A percentile compares a stretch with the other conserved stretches of the same genome.
These are phyloP conservation scores for Caracal caracal DNA, from an alignment of 2,113 vertebrate species.

Conservation along the genomic window DNA sequence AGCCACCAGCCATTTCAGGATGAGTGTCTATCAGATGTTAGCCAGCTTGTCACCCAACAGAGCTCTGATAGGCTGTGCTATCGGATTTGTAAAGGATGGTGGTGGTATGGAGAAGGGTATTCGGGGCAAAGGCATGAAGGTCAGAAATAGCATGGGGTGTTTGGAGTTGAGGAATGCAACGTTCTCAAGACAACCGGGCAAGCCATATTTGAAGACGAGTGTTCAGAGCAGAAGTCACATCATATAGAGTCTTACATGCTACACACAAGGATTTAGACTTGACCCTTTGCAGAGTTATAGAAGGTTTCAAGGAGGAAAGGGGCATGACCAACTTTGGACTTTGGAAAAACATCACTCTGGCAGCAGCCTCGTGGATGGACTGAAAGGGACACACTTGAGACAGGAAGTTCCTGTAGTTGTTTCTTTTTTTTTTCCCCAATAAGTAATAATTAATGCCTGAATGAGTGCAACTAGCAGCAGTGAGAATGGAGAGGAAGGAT, in stretches of 20 bases:
- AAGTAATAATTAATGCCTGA: not conserved
- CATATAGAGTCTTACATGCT: not conserved
- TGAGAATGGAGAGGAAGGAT: not conserved
- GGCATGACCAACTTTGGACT: not conserved
- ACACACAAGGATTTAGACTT: not conserved
- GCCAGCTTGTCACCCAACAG: not conserved
- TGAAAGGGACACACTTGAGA: conserved; percentile 27
- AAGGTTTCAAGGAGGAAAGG: not conserved
- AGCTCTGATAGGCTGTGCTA: not conserved
- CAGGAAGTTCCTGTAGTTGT: not conserved
- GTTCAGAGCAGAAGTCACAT: not conserved
- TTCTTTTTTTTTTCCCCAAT: not conserved
- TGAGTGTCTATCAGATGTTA: not conserved
- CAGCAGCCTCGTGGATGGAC: not conserved
- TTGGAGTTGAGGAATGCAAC: not conserved
- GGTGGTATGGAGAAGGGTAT: not conserved
- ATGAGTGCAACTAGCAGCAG: not conserved
- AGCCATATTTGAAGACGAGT: not conserved
- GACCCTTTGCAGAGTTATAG: not conserved
- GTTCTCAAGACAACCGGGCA: not conserved
- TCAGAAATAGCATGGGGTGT: not conserved
- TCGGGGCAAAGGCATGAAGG: not conserved
- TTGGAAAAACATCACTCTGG: not conserved
- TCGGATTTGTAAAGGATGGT: not conserved
- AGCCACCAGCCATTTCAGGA: not conserved